These are phyloP conservation scores for Drosophila rhopaloa DNA, from an alignment of 1,140 invertebrate genomes.

Conservation along the genomic window DNA sequence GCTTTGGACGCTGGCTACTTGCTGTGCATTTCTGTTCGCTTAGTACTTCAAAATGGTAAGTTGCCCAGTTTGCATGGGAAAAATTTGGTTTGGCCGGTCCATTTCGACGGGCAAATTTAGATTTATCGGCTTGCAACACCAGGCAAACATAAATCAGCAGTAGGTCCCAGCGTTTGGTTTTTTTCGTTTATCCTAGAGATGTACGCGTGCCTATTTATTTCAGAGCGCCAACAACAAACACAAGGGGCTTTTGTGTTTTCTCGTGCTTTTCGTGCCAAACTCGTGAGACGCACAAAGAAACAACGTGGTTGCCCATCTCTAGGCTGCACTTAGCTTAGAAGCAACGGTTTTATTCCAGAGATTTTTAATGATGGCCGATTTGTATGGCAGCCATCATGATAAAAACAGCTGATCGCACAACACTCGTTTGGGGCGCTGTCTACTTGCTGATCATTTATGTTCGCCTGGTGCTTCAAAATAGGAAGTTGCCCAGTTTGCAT, in stretches of 20 bases:
- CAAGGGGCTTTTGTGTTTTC: too few species aligned
- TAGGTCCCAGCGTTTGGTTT: too few species aligned
- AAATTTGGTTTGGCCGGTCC: too few species aligned
- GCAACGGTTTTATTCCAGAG: neutral
- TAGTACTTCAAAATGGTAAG: neutral
- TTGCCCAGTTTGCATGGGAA: too few species aligned
- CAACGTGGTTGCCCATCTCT: neutral
- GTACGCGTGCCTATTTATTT: neutral
- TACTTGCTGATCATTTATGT: neutral
- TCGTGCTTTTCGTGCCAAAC: neutral
- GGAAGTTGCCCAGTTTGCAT: too few species aligned
- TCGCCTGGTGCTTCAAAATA: neutral
- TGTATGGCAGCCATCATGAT: neutral
- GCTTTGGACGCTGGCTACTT: neutral
- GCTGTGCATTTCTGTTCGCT: neutral
- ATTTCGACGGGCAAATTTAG: too few species aligned
- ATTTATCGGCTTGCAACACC: too few species aligned
- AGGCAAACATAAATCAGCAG: too few species aligned
- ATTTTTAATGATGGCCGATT: neutral
- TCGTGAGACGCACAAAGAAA: conserved; percentile 1
- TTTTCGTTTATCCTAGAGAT: neutral
- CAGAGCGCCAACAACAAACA: too few species aligned
- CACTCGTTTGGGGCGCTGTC: neutral
- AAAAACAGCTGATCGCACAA: neutral
- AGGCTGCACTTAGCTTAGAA: neutral